phyloP scores from a whole-genome alignment of 1,140 invertebrate genomes.

The Paraescarpia echinospica region DNA sequence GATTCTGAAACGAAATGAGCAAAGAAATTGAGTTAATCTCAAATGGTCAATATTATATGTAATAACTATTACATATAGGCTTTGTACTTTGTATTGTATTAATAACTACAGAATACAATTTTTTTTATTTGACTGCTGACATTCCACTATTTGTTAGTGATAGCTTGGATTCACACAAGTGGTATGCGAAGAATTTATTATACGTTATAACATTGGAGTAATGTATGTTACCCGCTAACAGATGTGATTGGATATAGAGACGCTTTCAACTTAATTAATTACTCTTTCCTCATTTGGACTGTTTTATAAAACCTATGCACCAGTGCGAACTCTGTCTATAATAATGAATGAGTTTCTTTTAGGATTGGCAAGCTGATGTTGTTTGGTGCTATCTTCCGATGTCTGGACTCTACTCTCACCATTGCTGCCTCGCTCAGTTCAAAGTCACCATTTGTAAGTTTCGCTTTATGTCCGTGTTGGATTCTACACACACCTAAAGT shows the following conservation, averaged over 20 bases:
- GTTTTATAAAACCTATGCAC: no score
- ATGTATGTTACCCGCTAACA: not conserved
- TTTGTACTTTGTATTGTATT: not conserved
- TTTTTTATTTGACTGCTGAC: not conserved
- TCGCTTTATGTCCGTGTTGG: not conserved
- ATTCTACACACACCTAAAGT: no score
- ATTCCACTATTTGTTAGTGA: not conserved
- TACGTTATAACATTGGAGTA: not conserved
- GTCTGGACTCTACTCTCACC: constrained; percentile 81
- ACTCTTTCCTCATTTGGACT: no score
- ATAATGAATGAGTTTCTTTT: constrained; percentile 26
- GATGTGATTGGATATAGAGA: not conserved
- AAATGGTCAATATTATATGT: not conserved
- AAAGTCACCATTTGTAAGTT: constrained; percentile 79
- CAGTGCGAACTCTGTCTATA: no score
- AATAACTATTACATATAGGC: not conserved
- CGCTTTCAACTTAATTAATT: not conserved
- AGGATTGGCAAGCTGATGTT: constrained; percentile 79
- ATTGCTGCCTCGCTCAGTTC: constrained; percentile 82
- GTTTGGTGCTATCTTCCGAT: constrained; percentile 82
- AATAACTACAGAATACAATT: not conserved
- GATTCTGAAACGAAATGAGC: no score
- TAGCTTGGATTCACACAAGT: not conserved
- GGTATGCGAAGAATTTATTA: not conserved
- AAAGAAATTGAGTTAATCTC: not conserved